Conservation (phyloP, 2,888 invertebrate genomes). For the Blastobasis adustella region DNA sequence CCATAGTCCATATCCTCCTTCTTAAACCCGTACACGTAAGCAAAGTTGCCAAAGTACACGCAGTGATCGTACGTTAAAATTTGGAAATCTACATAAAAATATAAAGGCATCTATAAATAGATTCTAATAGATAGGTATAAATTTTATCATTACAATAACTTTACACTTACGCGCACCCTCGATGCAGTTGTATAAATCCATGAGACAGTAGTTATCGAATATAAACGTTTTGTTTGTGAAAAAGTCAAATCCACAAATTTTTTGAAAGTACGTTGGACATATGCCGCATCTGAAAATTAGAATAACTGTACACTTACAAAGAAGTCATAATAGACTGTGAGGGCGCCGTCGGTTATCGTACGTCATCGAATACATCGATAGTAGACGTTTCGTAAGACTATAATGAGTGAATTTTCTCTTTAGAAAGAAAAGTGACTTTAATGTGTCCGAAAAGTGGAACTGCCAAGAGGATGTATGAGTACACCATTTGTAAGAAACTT, state of each 20-base stretch:
- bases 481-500: too few relatives aligned
- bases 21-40: slow-evolving; percentile 56
- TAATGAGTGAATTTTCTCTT: too few relatives aligned
- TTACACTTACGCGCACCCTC: slow-evolving; percentile 40
- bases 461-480: too few relatives aligned
- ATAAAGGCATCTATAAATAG: not conserved
- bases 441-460: too few relatives aligned
- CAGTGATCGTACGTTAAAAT: slow-evolving; percentile 50
- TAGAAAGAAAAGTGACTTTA: too few relatives aligned
- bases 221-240: slow-evolving; percentile 39
- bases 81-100: slow-evolving; percentile 31
- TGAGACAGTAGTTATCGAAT: slow-evolving; percentile 62
- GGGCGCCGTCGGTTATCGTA: too few relatives aligned
- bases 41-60: slow-evolving; percentile 59
- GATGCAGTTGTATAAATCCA: slow-evolving; percentile 63
- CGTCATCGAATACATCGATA: too few relatives aligned
- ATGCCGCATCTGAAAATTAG: slow-evolving; percentile 47
- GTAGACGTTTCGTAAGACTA: too few relatives aligned
- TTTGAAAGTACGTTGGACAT: slow-evolving; percentile 60
- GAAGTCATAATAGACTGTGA: too few relatives aligned
- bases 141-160: not conserved
- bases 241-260: slow-evolving; percentile 52
- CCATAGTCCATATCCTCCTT: slow-evolving; percentile 53
- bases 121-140: slow-evolving; percentile 6
- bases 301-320: too few relatives aligned